Evolutionary conservation across 2,888 invertebrate species (phyloP).

Genomic region (Pachliopta kotzebuea): DNA sequence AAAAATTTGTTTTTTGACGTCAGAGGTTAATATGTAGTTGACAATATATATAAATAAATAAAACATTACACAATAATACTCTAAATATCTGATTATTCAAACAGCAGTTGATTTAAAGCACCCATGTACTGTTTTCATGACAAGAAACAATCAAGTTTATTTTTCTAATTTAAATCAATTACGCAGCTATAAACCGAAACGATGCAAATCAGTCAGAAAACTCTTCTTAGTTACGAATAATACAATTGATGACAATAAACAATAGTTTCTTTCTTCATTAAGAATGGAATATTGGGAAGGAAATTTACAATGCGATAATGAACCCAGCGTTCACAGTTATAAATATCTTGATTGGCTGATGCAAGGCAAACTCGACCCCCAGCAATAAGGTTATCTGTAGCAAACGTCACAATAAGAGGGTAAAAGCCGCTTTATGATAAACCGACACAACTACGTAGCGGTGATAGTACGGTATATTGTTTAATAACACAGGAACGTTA

Average conservation of each 20-base stretch:
- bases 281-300: conserved; percentile 15
- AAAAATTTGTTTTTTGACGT: too few relatives aligned
- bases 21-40: too few relatives aligned
- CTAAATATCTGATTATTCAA: neutral
- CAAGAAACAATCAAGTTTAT: too few relatives aligned
- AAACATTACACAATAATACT: too few relatives aligned
- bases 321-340: conserved; percentile 30
- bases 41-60: too few relatives aligned
- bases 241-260: too few relatives aligned
- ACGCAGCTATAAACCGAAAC: neutral
- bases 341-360: conserved; percentile 53
- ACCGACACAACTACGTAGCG: conserved; percentile 22
- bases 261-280: neutral
- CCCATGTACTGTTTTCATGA: too few relatives aligned
- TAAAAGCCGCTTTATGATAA: conserved; percentile 32
- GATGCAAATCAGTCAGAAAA: neutral
- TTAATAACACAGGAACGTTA: conserved; percentile 16
- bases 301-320: conserved; percentile 17
- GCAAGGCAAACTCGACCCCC: conserved; percentile 59
- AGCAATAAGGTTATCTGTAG: conserved; percentile 57
- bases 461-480: conserved; percentile 21
- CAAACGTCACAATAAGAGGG: conserved; percentile 27
- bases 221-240: too few relatives aligned
- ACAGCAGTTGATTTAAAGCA: too few relatives aligned
- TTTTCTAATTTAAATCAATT: neutral